Evolutionary conservation across 2,797 vertebrate genomes (phyloP), one percentile per base, ranked within the genome.

Genomic region (Hoplostethus atlanticus): DNA sequence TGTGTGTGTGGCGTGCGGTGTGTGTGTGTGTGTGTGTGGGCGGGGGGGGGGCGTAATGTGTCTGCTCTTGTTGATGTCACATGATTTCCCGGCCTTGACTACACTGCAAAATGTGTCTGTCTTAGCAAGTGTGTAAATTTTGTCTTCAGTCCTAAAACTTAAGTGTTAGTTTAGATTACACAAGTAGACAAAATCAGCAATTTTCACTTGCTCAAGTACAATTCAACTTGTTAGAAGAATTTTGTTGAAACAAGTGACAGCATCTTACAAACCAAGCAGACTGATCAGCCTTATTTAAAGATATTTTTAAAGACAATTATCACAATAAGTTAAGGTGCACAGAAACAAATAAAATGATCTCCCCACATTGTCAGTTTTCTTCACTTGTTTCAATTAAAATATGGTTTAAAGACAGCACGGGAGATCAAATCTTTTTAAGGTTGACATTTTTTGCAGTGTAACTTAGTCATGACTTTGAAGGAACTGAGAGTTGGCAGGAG

Each of bases 51-150:
- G 77, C n/a, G 76, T 84, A 76, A 77, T 69, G 69, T 38, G 71
- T 90, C 88, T 87, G 84, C 79, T 80, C 82, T 90, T 86, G 82
- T 92, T 91, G 90, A 89, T 90, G 89, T 92, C 93, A 94, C 85
- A 81, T 90, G 90, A 91, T 86, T 92, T 93, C 87, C 91, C 85
- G 77, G 69, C 71, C 59, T 58, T 86, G 71, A 58, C 69, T 65
- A 79, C 87, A 86, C 85, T 89, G 76, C 61, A 87, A 88, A 88
- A 88, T 13, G 78, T 79, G 76, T 46, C 65, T 61, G 72, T 58
- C 54, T 61, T 52, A 54, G 61, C 66, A 47, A 76, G 61, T 10
- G 30, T 64, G 61, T 67, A 6, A 64, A 11, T 13, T 44, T 28
- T 9, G 17, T 38, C 2, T 40, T 34, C 5, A 55, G 53, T 31